Percentiles rank a stretch among this genome's conserved stretches.
phyloP scores from a whole-genome alignment of 1,140 invertebrate species.

The Diorhabda sublineata region DNA sequence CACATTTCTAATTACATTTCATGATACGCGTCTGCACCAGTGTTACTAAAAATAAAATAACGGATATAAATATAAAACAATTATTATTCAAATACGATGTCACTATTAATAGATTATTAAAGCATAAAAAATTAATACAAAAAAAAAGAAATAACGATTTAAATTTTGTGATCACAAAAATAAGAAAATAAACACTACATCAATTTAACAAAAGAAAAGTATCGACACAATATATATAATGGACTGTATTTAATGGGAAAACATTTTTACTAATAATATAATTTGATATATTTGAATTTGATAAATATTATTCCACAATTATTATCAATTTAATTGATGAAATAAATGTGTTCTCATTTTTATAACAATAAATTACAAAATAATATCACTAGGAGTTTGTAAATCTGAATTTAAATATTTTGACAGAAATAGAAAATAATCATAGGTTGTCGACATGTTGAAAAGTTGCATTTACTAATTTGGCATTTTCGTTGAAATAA shows the following conservation, averaged over 20 bases:
- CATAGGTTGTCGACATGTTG: no score
- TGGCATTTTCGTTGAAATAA: no score
- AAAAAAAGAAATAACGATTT: slow-evolving; percentile 19
- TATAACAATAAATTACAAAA: no score
- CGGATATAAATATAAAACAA: slow-evolving; percentile 28
- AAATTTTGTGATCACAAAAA: slow-evolving; percentile 14
- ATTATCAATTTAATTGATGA: no score
- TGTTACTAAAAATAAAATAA: slow-evolving; percentile 31
- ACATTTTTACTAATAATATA: slow-evolving; percentile 15
- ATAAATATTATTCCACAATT: not conserved
- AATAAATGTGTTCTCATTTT: no score
- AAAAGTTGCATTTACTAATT: no score
- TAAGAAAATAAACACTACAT: not conserved
- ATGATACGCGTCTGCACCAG: slow-evolving; percentile 34
- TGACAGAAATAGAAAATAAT: no score
- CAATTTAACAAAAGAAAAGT: not conserved
- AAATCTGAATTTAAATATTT: no score
- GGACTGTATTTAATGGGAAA: slow-evolving; percentile 10
- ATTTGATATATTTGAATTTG: slow-evolving; percentile 6
- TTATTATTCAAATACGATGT: slow-evolving; percentile 17
- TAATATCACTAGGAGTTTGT: no score
- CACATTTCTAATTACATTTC: slow-evolving; percentile 18
- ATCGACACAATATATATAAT: not conserved
- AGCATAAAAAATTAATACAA: slow-evolving; percentile 21
- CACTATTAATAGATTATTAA: slow-evolving; percentile 23